Percentiles rank a stretch among this genome's conserved stretches.
Conservation (phyloP, 2,888 invertebrate genomes). For the Lepetodrilus schrolli region DNA sequence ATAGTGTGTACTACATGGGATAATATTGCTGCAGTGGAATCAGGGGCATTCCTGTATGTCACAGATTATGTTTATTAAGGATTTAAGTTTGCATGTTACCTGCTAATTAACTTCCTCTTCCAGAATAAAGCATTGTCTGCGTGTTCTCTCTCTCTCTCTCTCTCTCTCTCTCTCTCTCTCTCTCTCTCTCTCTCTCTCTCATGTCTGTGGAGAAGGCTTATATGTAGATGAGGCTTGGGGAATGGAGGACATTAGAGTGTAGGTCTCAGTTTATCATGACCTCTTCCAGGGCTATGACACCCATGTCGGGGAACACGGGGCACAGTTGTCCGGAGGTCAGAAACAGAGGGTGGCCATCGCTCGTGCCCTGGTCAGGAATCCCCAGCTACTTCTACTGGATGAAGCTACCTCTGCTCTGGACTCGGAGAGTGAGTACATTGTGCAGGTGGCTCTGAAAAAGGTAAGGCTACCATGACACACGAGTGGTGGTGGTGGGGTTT, state of each 20-base stretch:
- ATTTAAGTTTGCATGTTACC: neutral
- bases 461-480: too few relatives aligned
- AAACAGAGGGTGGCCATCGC: constrained; percentile 81
- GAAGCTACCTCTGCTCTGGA: constrained; percentile 75
- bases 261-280: too few relatives aligned
- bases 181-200: constrained; percentile 28
- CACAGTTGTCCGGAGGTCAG: constrained; percentile 75
- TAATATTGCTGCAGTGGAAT: too few relatives aligned
- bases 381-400: constrained; percentile 78
- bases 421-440: constrained; percentile 74
- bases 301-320: constrained; percentile 70
- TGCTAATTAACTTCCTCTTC: too few relatives aligned
- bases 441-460: too few relatives aligned
- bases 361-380: constrained; percentile 82
- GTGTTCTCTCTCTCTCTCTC: neutral
- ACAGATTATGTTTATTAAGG: too few relatives aligned
- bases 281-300: constrained; percentile 66
- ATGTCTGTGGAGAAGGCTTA: neutral
- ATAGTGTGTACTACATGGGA: too few relatives aligned
- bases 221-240: too few relatives aligned
- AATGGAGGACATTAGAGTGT: too few relatives aligned
- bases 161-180: neutral
- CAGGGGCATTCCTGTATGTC: too few relatives aligned
- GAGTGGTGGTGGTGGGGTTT: too few relatives aligned
- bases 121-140: neutral